Evolutionary conservation across 1,140 invertebrate genomes (phyloP).

Genomic region (Achatina immaculata): DNA sequence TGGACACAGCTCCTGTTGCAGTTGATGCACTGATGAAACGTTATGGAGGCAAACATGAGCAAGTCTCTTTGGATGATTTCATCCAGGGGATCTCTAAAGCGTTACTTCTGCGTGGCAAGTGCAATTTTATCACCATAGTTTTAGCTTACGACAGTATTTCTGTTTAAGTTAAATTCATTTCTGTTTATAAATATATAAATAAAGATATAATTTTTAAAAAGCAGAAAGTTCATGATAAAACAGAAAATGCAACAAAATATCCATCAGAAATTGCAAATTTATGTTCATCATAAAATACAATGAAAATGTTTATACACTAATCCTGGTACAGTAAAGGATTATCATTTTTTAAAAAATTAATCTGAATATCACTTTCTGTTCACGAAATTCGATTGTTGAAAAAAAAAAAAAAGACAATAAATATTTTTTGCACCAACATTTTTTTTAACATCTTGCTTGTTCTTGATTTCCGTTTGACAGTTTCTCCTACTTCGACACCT

Average conservation of each 20-base stretch:
- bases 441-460: no score
- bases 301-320: background rate
- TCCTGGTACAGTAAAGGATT: no score
- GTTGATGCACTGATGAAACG: constrained; percentile 13
- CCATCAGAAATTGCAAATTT: background rate
- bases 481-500: no score
- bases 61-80: constrained; percentile 26
- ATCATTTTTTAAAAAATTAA: no score
- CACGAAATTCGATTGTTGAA: no score
- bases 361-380: no score
- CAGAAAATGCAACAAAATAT: background rate
- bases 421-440: no score
- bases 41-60: constrained; percentile 19
- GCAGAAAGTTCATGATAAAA: background rate
- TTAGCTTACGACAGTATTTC: background rate
- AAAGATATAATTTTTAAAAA: background rate
- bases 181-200: background rate
- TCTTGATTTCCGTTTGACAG: no score
- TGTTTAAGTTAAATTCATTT: background rate
- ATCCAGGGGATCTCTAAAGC: constrained; percentile 20
- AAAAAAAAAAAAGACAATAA: no score
- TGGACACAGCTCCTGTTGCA: background rate
- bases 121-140: background rate
- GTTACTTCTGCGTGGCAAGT: constrained; percentile 14
- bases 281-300: background rate